These are phyloP conservation scores for Microcebus tavaratra DNA, from an alignment of 2,113 vertebrate species.

Conservation along the genomic window DNA sequence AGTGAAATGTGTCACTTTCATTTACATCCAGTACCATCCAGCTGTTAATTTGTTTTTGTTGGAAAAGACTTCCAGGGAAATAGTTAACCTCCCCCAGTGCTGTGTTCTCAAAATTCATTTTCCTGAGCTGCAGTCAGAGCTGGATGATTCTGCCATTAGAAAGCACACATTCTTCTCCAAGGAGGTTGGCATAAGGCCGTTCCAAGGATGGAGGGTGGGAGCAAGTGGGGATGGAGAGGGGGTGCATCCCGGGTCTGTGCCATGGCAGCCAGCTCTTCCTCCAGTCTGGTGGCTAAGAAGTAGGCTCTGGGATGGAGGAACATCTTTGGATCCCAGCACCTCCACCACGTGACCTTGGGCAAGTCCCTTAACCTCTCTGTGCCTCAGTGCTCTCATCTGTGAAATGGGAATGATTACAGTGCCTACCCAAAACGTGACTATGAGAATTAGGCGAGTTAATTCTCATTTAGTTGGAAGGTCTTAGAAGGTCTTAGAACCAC, in stretches of 20 bases:
- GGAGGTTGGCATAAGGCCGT: background rate
- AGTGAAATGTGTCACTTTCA: slow-evolving; percentile 37
- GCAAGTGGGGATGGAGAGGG: background rate
- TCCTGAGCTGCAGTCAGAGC: background rate
- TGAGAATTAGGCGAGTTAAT: background rate
- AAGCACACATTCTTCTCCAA: background rate
- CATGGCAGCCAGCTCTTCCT: background rate
- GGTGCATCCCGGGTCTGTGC: background rate
- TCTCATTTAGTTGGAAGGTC: too few species aligned
- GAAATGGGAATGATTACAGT: background rate
- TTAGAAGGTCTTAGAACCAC: background rate
- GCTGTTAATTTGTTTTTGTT: slow-evolving; percentile 55
- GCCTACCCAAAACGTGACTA: background rate
- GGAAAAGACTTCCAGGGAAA: slow-evolving; percentile 50
- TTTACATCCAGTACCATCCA: background rate
- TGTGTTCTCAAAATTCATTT: background rate
- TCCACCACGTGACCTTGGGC: background rate
- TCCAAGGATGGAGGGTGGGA: background rate
- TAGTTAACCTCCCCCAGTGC: background rate
- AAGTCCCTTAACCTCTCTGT: background rate
- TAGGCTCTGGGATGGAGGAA: background rate
- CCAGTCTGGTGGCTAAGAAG: background rate
- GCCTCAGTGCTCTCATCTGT: background rate
- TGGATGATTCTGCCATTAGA: background rate
- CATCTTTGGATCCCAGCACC: background rate